Evolutionary conservation across 2,888 invertebrate genomes (phyloP).

Genomic region (Deroplatys truncata): DNA sequence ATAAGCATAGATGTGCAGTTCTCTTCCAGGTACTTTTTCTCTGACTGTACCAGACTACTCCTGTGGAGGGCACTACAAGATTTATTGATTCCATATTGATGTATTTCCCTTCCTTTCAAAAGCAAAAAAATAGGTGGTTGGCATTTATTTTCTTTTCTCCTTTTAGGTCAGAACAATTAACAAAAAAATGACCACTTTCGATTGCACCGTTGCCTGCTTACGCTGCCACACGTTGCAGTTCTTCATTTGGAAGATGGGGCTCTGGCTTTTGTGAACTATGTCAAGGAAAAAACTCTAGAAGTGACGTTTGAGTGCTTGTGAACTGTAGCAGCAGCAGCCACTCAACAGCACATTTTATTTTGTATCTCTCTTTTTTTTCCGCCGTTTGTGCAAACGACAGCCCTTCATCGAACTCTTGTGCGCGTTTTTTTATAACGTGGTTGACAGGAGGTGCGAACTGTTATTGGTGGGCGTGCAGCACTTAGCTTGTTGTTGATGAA

Average conservation of each 20-base stretch:
- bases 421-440: not conserved
- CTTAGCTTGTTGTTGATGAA: not conserved
- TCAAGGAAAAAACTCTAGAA: not conserved
- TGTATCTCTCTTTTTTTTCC: not conserved
- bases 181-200: not conserved
- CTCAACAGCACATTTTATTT: not conserved
- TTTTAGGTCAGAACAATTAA: not conserved
- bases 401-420: not conserved
- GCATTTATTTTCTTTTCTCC: not conserved
- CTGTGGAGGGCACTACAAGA: not conserved
- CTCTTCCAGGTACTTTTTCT: too few relatives aligned
- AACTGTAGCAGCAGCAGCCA: not conserved
- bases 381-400: not conserved
- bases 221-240: not conserved
- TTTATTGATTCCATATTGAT: not conserved
- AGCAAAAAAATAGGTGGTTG: not conserved
- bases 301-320: not conserved
- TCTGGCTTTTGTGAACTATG: not conserved
- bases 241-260: not conserved
- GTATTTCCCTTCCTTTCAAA: not conserved
- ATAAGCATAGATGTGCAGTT: too few relatives aligned
- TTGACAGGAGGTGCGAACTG: not conserved
- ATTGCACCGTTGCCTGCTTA: not conserved
- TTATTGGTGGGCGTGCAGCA: too few relatives aligned
- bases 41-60: not conserved